Percentiles rank a stretch among this genome's conserved stretches.
Evolutionary conservation across 2,797 vertebrate species (phyloP).

Genomic region (Naso thynnoides): DNA sequence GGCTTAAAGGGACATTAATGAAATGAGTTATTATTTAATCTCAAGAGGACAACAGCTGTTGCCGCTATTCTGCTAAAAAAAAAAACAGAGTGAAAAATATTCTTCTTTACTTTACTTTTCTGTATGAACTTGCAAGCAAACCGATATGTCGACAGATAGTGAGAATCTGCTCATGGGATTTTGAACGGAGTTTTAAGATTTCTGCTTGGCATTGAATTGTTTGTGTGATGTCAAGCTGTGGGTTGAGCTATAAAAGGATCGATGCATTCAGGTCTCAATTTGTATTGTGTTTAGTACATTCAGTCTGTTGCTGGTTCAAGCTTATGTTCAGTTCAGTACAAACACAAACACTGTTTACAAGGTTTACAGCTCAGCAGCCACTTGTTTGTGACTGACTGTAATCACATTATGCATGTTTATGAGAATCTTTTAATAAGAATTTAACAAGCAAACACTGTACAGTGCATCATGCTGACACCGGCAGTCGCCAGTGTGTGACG

Average conservation of each 20-base stretch:
- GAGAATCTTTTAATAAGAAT: slow-evolving; percentile 6
- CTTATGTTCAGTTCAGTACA: background rate
- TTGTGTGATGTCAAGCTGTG: slow-evolving; percentile 1
- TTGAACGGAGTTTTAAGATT: slow-evolving; percentile 4
- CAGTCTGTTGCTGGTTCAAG: background rate
- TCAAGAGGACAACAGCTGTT: slow-evolving; percentile 23
- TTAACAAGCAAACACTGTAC: background rate
- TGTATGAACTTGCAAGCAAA: background rate
- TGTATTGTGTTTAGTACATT: background rate
- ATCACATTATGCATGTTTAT: slow-evolving; percentile 7
- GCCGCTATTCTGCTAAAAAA: background rate
- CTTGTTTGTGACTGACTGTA: background rate
- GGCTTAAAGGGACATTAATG: slow-evolving; percentile 26
- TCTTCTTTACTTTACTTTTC: background rate
- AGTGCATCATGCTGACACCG: background rate
- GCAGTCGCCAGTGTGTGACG: slow-evolving; percentile 9
- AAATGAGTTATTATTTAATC: slow-evolving; percentile 20
- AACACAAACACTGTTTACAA: background rate
- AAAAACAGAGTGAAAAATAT: slow-evolving; percentile 33
- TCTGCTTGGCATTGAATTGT: background rate
- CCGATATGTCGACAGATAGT: too few species aligned
- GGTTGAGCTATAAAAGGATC: background rate
- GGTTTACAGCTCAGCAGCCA: slow-evolving; percentile 4
- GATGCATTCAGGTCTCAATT: background rate
- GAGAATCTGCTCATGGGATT: background rate